Base-by-base conservation (phyloP, 1,140 invertebrate species). In the Mylabris phalerata region DNA sequence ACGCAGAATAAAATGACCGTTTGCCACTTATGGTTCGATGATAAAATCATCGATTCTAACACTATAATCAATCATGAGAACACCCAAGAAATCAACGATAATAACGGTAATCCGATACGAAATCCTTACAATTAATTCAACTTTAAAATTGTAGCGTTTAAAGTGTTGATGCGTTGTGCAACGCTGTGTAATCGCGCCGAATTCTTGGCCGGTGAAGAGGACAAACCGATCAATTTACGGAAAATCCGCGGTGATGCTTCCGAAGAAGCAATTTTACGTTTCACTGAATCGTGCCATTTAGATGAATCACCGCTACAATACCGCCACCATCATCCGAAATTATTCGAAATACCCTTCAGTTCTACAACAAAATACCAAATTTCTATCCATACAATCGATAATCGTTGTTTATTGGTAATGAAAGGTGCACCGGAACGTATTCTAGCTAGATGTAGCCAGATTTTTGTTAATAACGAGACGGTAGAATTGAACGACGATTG, bases 381-480 rank as follows among this genome's bases (percentile, higher is more conserved):
- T 61, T 50, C 7, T 2, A 44, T 57, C 3, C 55, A 57, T 57
- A 47, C 4, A 4, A 47, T 57, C 5, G 59, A 67, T 24, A 59
- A 66, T 13, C 11, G 57, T 11, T 68, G 75, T 67, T 69, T 89
- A 1, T 70, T 95, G 47, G 87, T 91, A 52, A 88, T 95, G 84
- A 96, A 97, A 75, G 93, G 93, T 3, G 94, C 94, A 19, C 93
- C 94, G 0, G 94, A 97, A 76, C 79, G 89, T 39, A 88, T 97
- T 65, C 72, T 95, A 9, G 87, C 91, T 25, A 80, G 84, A 26
- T 95, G 91, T 69, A 75, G 78, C 7, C 85, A 81, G 1, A 87
- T 95, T 55, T 74, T 87, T 44, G 77, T 84, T 13, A 79, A 88
- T 45, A 88, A 86, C 7, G 74, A 81, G 46, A 85, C 84, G 1